Conservation (phyloP, 2,797 vertebrate genomes). For the Scarus forsteni region DNA sequence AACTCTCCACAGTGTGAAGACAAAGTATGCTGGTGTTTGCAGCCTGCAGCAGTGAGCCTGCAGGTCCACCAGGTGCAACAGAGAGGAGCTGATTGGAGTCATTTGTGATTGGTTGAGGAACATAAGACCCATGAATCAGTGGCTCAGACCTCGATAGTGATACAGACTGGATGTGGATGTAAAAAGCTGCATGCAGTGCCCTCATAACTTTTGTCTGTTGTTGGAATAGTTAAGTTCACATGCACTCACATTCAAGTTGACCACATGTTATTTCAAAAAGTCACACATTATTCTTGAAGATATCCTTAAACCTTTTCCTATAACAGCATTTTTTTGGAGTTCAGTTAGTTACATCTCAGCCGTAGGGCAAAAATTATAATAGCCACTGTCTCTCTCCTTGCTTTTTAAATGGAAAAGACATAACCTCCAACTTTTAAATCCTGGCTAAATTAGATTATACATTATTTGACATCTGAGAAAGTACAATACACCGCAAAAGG, state of each 20-base stretch:
- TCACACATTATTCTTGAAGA: too few species aligned
- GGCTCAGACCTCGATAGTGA: background rate
- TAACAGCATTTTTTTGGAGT: too few species aligned
- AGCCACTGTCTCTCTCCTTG: too few species aligned
- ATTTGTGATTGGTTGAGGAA: constrained; percentile 59
- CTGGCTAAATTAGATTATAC: too few species aligned
- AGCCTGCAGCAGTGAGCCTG: constrained; percentile 24
- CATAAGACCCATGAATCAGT: constrained; percentile 38
- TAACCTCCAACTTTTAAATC: too few species aligned
- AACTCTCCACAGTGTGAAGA: background rate
- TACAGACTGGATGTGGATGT: background rate
- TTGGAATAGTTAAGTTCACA: background rate
- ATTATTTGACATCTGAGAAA: too few species aligned
- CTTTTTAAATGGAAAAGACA: too few species aligned
- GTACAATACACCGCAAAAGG: too few species aligned
- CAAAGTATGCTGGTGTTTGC: constrained; percentile 17
- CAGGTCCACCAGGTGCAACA: constrained; percentile 57
- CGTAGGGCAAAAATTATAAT: too few species aligned
- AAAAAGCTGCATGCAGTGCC: background rate
- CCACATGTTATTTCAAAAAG: too few species aligned
- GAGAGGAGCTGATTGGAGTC: constrained; percentile 40
- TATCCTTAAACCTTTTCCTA: too few species aligned
- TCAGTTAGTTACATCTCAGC: too few species aligned
- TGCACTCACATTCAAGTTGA: background rate
- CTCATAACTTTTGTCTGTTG: background rate